Base-by-base conservation (phyloP, 2,888 invertebrate species). In the Dilophus febrilis region DNA sequence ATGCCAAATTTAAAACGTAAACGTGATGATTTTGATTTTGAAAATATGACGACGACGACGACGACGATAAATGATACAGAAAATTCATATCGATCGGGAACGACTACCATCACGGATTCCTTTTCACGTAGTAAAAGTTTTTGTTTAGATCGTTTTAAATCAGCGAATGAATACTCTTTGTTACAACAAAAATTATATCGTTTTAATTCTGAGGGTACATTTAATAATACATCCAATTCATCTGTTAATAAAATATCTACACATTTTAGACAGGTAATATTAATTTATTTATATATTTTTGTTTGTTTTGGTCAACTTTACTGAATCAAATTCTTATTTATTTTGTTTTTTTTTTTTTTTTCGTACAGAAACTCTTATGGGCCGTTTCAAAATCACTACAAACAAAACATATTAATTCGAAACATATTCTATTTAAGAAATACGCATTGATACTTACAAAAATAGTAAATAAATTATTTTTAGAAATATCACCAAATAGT, bases 371-470 rank as follows among this genome's bases (percentile, higher is more conserved):
- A 68, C 64, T 85, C 19, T 61, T 83, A 14, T 84, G 83, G 83
- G 83, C 84, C 1, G 81, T 84, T 4, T 76, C 82, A 3, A 77
- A 81, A 51, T 79, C 84, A 1, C 61, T 85, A 14, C 71, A 80
- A 33, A 76, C 77, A 55, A 80, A 81, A 31, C 74, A 83, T 52
- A 71, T 71, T 1, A 69, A 74, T 64, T 68, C 66, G 1, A 54
- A 52, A 19, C 79, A 84, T 49, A 68, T 74, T 1, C 69, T 74
- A 32, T 85, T 83, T 61, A 75, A 79, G 41, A 68, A 74, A 44
- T 77, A 74, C 53, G 83, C 81, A 3, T 67, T 76, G 0, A 64
- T 68, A 2, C 59, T 85, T 40, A 79, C 78, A 3, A 67, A 75
- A 3, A 71, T 78, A 27, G 77, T 79, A 0, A 68, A 75, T 37